Evolutionary conservation across 2,113 vertebrate genomes (phyloP).

Genomic region (Actenoides lindsayi): DNA sequence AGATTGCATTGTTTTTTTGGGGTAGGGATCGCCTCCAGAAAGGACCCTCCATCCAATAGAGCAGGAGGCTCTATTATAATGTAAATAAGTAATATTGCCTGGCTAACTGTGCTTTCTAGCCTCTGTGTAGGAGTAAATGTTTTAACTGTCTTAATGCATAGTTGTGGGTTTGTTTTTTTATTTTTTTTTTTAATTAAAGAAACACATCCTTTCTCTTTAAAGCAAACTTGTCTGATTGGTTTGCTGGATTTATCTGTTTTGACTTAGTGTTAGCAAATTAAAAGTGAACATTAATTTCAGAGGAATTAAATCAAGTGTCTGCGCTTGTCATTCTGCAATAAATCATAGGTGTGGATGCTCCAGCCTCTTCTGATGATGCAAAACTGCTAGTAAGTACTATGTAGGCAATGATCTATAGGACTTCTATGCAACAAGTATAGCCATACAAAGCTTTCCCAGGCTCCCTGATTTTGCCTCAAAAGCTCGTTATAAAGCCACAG

Average conservation of each 20-base stretch:
- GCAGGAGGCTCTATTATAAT: background rate
- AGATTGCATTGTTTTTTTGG: background rate
- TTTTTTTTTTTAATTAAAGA: background rate
- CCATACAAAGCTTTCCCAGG: slow-evolving; percentile 8
- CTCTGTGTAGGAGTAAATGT: background rate
- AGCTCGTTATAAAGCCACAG: background rate
- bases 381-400: background rate
- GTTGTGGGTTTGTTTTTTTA: background rate
- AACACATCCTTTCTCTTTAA: background rate
- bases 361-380: background rate
- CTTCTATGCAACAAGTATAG: background rate
- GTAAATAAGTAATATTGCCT: background rate
- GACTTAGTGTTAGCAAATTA: background rate
- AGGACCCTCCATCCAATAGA: background rate
- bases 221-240: background rate
- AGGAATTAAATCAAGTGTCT: background rate
- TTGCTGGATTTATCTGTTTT: background rate
- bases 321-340: background rate
- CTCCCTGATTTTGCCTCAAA: background rate
- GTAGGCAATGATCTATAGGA: background rate
- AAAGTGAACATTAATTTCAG: background rate
- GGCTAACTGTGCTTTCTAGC: background rate
- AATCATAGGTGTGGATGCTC: background rate
- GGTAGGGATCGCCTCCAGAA: background rate
- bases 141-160: background rate